phyloP scores from a whole-genome alignment of 2,113 vertebrate species.

The Chionomys nivalis region DNA sequence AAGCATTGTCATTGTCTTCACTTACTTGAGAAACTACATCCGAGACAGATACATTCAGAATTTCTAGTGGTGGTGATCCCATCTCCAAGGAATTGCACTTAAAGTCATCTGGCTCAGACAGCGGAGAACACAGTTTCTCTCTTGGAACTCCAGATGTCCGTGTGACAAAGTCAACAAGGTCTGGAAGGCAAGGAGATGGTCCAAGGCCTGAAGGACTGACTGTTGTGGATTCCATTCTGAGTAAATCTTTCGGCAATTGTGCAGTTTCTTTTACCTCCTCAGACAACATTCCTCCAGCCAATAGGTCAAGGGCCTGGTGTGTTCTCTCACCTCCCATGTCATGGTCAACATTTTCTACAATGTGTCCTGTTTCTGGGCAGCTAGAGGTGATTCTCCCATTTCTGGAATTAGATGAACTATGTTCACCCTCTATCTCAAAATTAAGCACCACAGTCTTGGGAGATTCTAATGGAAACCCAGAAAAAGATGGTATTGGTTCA shows the following conservation, averaged over 20 bases:
- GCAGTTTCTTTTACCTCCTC: constrained; percentile 76
- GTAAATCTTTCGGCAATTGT: constrained; percentile 77
- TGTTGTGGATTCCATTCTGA: constrained; percentile 78
- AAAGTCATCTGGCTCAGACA: constrained; percentile 68
- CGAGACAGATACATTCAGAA: constrained; percentile 66
- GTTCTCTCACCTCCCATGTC: constrained; percentile 73
- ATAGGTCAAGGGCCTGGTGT: constrained; percentile 78
- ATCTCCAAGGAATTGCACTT: constrained; percentile 72
- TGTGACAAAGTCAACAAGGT: constrained; percentile 78
- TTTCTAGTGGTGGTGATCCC: constrained; percentile 75
- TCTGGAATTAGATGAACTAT: constrained; percentile 73
- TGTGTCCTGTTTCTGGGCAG: constrained; percentile 78
- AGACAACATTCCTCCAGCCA: constrained; percentile 80
- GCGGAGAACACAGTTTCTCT: constrained; percentile 77
- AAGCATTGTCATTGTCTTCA: constrained; percentile 66
- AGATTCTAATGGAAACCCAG: constrained; percentile 75
- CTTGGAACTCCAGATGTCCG: constrained; percentile 80
- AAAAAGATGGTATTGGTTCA: constrained; percentile 65
- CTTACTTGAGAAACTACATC: constrained; percentile 68
- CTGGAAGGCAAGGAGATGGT: constrained; percentile 79
- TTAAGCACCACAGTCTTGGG: constrained; percentile 75
- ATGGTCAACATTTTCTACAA: constrained; percentile 77
- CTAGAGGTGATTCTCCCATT: constrained; percentile 67
- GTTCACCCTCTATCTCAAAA: constrained; percentile 68
- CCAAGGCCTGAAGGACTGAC: constrained; percentile 69